Percentiles rank a stretch among this genome's conserved stretches.
phyloP scores from a whole-genome alignment of 2,113 vertebrate species.

The Melanerpes aurifrons region DNA sequence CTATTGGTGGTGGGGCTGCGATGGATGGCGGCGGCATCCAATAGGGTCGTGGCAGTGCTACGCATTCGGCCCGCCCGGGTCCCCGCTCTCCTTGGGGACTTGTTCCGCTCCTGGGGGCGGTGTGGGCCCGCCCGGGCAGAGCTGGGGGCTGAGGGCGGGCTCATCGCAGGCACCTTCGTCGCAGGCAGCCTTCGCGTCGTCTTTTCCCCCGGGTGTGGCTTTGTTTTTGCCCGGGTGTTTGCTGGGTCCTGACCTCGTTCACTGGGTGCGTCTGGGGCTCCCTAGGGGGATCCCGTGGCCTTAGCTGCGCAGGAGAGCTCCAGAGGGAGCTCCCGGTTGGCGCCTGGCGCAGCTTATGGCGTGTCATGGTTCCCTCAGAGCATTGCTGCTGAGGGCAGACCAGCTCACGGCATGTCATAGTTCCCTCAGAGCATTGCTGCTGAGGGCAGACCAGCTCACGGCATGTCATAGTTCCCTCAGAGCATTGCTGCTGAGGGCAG shows the following conservation, averaged over 20 bases:
- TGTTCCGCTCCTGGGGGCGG: fast-evolving
- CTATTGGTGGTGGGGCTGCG: neutral
- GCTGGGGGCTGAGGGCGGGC: fast-evolving
- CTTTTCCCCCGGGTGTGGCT: fast-evolving
- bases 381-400: neutral
- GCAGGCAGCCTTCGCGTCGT: fast-evolving
- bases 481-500: neutral
- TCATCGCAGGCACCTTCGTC: neutral
- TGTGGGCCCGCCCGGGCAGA: fast-evolving
- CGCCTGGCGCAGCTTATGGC: neutral
- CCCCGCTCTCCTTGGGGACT: fast-evolving
- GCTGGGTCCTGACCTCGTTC: neutral
- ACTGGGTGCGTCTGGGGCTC: neutral
- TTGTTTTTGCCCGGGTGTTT: fast-evolving
- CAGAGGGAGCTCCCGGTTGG: neutral
- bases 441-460: neutral
- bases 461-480: fast-evolving
- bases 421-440: no score
- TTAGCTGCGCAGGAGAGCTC: neutral
- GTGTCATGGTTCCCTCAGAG: fast-evolving
- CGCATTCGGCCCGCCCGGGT: neutral
- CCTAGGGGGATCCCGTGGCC: neutral
- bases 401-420: no score
- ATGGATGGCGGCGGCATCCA: constrained; percentile 21
- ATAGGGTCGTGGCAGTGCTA: fast-evolving